A percentile compares a stretch with the other conserved stretches of the same genome.
These are phyloP conservation scores for Pogona vitticeps DNA, from an alignment of 2,113 vertebrate genomes.

Conservation along the genomic window DNA sequence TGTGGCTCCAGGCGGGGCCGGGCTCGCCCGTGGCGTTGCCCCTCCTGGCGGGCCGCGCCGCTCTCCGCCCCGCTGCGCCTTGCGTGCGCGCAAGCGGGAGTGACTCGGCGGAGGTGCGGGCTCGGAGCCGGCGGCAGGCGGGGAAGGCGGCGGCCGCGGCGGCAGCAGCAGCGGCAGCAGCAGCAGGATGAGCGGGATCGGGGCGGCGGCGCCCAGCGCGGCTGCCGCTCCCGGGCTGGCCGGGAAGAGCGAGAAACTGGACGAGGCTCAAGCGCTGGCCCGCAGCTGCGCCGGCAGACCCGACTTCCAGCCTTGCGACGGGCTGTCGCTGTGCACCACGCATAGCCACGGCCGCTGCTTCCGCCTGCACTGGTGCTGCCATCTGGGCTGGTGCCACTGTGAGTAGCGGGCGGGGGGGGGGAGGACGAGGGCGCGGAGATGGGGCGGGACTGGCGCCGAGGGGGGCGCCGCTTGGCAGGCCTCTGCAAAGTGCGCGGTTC, in stretches of 20 bases:
- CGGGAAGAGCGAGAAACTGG: conserved; percentile 70
- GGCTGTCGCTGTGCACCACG: conserved; percentile 95
- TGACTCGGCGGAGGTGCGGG: not conserved
- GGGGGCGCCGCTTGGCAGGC: not conserved
- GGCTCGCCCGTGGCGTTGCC: conserved; percentile 17
- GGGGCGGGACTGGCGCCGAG: not conserved
- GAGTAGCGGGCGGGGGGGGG: conserved; percentile 71
- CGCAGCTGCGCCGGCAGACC: conserved; percentile 95
- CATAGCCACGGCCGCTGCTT: conserved; percentile 99
- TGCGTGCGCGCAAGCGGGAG: conserved; percentile 30
- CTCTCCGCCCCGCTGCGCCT: conserved; percentile 41
- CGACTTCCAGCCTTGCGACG: conserved; percentile 97
- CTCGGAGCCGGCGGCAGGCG: not conserved
- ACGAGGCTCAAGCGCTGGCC: conserved; percentile 90
- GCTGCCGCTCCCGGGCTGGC: conserved; percentile 39
- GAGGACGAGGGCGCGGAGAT: not conserved
- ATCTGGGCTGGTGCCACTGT: conserved; percentile 99
- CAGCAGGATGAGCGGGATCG: conserved; percentile 20
- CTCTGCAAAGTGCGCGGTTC: not conserved
- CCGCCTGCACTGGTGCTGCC: conserved; percentile 99
- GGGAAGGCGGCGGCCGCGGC: conserved; percentile 53
- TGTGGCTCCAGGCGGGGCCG: conserved; percentile 21
- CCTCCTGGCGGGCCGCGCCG: conserved; percentile 23
- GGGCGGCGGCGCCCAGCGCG: conserved; percentile 58
- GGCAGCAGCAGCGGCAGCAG: conserved; percentile 18